Evolutionary conservation across 2,888 invertebrate genomes (phyloP).

Genomic region (Hipparchia sbordonii): DNA sequence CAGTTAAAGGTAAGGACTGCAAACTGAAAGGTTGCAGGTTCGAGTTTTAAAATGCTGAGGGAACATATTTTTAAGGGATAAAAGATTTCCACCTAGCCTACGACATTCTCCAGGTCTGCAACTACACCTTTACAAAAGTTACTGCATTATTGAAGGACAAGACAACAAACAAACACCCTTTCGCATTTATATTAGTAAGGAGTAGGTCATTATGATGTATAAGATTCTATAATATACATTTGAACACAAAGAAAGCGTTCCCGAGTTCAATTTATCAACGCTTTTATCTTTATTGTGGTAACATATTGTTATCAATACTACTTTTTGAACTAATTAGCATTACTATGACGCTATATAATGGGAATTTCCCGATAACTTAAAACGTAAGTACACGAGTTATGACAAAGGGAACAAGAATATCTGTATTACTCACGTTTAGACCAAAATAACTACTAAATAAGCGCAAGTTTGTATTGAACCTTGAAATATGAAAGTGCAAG

Average conservation of each 20-base stretch:
- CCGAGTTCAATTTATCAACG: background rate
- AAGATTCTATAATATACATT: background rate
- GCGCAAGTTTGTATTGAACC: slow-evolving; percentile 33
- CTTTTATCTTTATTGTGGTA: slow-evolving; percentile 14
- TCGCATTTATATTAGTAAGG: too few relatives aligned
- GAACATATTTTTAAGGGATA: too few relatives aligned
- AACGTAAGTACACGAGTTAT: background rate
- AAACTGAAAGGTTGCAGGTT: too few relatives aligned
- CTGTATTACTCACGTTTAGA: slow-evolving; percentile 26
- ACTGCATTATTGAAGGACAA: too few relatives aligned
- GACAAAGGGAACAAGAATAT: slow-evolving; percentile 8
- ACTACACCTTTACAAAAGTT: too few relatives aligned
- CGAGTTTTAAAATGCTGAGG: too few relatives aligned
- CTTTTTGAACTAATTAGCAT: slow-evolving; percentile 11
- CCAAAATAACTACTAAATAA: slow-evolving; percentile 33
- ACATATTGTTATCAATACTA: slow-evolving; percentile 15
- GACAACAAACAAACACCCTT: too few relatives aligned
- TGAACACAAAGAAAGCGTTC: slow-evolving; percentile 9
- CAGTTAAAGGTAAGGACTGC: too few relatives aligned
- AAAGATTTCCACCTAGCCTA: too few relatives aligned
- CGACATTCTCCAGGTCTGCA: too few relatives aligned
- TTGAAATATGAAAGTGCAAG: slow-evolving; percentile 52
- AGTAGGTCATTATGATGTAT: background rate
- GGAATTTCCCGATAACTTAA: slow-evolving; percentile 5
- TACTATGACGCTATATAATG: background rate